Conservation (phyloP, 2,113 vertebrate genomes). For the Larimichthys polyactis region DNA sequence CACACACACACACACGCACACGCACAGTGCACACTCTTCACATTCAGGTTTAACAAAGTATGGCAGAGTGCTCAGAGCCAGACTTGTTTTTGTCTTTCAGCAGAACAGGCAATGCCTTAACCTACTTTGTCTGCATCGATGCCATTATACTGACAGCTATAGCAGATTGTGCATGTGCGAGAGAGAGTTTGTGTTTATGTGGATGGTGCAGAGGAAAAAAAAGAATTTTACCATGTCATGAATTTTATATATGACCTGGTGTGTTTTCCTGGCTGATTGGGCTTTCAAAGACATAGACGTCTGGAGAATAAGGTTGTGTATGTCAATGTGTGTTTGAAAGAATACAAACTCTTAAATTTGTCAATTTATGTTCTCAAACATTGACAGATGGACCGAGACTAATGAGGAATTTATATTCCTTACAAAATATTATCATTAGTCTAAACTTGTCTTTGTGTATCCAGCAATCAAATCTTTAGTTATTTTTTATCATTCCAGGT, state of each 20-base stretch:
- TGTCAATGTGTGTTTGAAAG: background rate
- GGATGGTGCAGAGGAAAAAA: slow-evolving; percentile 25
- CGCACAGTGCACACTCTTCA: slow-evolving; percentile 4
- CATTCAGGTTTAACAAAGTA: slow-evolving; percentile 44
- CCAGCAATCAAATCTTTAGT: background rate
- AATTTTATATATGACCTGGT: slow-evolving; percentile 70
- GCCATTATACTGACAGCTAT: slow-evolving; percentile 73
- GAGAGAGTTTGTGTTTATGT: slow-evolving; percentile 15
- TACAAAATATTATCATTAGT: background rate
- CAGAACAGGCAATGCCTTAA: slow-evolving; percentile 76
- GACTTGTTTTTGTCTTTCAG: slow-evolving; percentile 77
- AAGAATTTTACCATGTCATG: slow-evolving; percentile 64
- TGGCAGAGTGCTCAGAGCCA: slow-evolving; percentile 51
- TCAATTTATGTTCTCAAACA: background rate
- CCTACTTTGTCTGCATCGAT: slow-evolving; percentile 77
- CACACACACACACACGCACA: background rate
- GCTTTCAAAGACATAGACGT: slow-evolving; percentile 31
- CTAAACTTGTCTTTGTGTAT: background rate
- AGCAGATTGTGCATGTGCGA: slow-evolving; percentile 40
- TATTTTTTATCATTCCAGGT: background rate
- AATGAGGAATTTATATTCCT: background rate
- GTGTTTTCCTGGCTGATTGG: slow-evolving; percentile 52
- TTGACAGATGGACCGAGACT: background rate
- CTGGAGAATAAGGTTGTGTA: slow-evolving; percentile 30
- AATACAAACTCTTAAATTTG: background rate